Conservation (phyloP, 2,888 invertebrate species). For the Hoplodrina ambigua region DNA sequence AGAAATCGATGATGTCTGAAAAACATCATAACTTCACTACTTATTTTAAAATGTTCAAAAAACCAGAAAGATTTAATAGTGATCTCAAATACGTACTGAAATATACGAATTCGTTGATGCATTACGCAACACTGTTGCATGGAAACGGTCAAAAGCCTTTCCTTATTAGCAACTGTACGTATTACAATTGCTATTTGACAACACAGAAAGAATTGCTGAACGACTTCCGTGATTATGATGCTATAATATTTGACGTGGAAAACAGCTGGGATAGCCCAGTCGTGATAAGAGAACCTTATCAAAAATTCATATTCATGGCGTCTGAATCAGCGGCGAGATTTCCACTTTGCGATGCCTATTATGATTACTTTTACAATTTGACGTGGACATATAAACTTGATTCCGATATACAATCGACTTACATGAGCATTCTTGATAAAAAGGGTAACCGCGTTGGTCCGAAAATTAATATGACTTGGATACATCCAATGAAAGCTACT, state of each 20-base stretch:
- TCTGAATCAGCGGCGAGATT: constrained; percentile 75
- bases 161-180: constrained; percentile 75
- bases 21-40: constrained; percentile 63
- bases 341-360: constrained; percentile 73
- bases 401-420: constrained; percentile 78
- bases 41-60: constrained; percentile 60
- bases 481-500: constrained; percentile 69
- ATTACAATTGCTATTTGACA: constrained; percentile 85
- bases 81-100: constrained; percentile 80
- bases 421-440: constrained; percentile 72
- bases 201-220: constrained; percentile 72
- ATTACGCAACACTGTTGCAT: constrained; percentile 62
- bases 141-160: constrained; percentile 75
- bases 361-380: constrained; percentile 78
- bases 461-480: constrained; percentile 77
- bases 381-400: constrained; percentile 82
- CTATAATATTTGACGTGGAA: constrained; percentile 89
- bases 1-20: constrained; percentile 63
- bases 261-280: constrained; percentile 76
- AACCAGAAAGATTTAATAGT: constrained; percentile 70
- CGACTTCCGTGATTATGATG: constrained; percentile 83
- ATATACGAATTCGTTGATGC: constrained; percentile 72
- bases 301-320: constrained; percentile 87
- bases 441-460: constrained; percentile 77
- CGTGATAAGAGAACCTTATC: constrained; percentile 75